Conservation (phyloP, 2,888 invertebrate genomes). For the Bruchidius siliquastri region DNA sequence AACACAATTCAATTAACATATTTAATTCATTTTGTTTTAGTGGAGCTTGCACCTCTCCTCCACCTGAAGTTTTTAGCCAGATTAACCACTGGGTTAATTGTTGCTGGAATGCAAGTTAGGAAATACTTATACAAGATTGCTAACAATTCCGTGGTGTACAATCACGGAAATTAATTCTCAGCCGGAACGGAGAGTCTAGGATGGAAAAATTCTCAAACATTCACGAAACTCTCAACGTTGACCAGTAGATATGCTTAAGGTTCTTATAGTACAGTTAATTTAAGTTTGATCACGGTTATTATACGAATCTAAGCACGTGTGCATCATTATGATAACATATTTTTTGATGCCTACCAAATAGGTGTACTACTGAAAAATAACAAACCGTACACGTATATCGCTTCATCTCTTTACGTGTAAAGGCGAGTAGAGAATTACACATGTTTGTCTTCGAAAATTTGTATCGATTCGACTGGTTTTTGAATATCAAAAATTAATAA, state of each 20-base stretch:
- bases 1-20: neutral
- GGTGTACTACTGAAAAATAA: no score
- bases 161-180: neutral
- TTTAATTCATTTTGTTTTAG: neutral
- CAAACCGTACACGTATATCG: no score
- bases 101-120: neutral
- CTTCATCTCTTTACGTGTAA: no score
- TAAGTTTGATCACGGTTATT: no score
- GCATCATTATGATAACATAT: no score
- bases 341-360: no score
- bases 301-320: no score
- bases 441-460: no score
- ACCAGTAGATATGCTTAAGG: neutral
- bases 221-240: neutral
- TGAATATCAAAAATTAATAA: no score
- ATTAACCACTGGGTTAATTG: neutral
- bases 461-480: no score
- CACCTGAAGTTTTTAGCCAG: neutral
- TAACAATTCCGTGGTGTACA: neutral
- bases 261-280: neutral
- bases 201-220: neutral
- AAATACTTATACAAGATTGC: neutral
- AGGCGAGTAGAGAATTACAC: no score
- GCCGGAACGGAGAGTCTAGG: neutral
- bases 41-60: neutral